Conservation (phyloP, 2,888 invertebrate species). For the Drosophila cognata region DNA sequence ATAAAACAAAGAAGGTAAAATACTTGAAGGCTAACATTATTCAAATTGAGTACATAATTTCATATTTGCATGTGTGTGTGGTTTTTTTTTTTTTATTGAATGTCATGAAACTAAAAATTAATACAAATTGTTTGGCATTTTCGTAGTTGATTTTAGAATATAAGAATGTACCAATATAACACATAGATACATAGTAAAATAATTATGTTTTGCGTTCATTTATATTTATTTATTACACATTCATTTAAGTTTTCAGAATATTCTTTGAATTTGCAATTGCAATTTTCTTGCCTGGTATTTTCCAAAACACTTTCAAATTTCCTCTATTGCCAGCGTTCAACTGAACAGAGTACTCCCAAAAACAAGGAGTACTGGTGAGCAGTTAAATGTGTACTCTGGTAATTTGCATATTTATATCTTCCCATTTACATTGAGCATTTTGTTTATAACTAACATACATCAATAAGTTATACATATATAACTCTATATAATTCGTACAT, state of each 20-base stretch:
- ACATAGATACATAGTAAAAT: conserved; percentile 16
- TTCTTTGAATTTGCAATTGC: conserved; percentile 5
- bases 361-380: conserved; percentile 5
- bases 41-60: conserved; percentile 42
- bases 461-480: conserved; percentile 21
- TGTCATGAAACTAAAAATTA: conserved; percentile 23
- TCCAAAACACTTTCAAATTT: conserved; percentile 6
- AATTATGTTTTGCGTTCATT: conserved; percentile 11
- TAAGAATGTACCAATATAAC: conserved; percentile 8
- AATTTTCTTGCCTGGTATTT: conserved; percentile 1
- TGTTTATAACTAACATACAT: conserved; percentile 47
- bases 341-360: conserved; percentile 5
- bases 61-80: conserved; percentile 21
- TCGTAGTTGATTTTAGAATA: conserved; percentile 31
- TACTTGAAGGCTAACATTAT: conserved; percentile 19
- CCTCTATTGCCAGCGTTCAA: conserved; percentile 19
- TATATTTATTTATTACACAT: conserved; percentile 36
- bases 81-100: conserved; percentile 8
- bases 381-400: conserved; percentile 24
- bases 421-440: conserved; percentile 70
- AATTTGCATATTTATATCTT: conserved; percentile 24
- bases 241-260: conserved; percentile 18
- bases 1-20: conserved; percentile 18
- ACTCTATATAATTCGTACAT: conserved; percentile 29
- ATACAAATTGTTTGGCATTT: conserved; percentile 57